These are phyloP conservation scores for Dendrocincla fuliginosa DNA, from an alignment of 2,797 vertebrate genomes.

Conservation along the genomic window DNA sequence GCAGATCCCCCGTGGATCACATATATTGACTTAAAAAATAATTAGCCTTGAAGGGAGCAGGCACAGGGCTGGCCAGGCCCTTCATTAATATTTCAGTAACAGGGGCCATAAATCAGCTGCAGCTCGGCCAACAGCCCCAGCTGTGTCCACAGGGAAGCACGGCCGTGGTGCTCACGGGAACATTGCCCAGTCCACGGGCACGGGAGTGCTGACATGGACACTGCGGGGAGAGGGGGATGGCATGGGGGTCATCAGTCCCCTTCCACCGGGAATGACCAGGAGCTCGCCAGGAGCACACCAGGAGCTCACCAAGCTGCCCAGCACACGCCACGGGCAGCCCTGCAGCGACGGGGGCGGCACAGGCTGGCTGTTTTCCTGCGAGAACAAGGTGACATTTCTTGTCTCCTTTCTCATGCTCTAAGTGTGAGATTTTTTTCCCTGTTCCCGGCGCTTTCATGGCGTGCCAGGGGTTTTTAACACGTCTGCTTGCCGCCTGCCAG, in stretches of 20 bases:
- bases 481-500: conserved; percentile 40
- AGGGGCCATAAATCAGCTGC: conserved; percentile 21
- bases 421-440: conserved; percentile 25
- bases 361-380: not conserved
- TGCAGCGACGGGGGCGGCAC: rapidly evolving
- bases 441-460: conserved; percentile 27
- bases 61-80: not conserved
- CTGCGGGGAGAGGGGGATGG: not conserved
- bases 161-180: not conserved
- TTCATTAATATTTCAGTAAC: not conserved
- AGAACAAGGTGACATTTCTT: conserved; percentile 66
- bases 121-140: not conserved
- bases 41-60: conserved; percentile 29
- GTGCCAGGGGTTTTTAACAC: conserved; percentile 62
- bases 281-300: rapidly evolving
- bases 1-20: not conserved
- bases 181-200: not conserved
- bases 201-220: not conserved
- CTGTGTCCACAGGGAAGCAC: not conserved
- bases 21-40: conserved; percentile 52
- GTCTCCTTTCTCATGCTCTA: conserved; percentile 17
- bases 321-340: not conserved
- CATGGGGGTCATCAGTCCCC: not conserved
- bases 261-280: not conserved
- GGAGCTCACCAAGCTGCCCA: not conserved